phyloP scores from a whole-genome alignment of 2,888 invertebrate genomes.

The Lamellibrachia columna region DNA sequence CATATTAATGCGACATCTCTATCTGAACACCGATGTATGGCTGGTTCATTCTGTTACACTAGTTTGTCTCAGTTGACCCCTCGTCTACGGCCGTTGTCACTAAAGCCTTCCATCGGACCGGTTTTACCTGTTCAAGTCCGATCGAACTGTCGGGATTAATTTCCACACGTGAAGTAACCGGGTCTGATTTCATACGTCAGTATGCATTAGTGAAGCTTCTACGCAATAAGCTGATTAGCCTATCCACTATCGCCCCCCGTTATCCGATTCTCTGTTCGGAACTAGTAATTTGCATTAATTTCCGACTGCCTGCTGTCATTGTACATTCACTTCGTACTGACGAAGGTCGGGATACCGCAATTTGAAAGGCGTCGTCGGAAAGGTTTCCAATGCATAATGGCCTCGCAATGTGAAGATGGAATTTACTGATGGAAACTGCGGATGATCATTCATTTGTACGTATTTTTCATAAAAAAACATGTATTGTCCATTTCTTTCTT shows the following conservation, averaged over 20 bases:
- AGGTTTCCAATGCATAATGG: no score
- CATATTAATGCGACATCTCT: no score
- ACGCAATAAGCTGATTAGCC: background rate
- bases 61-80: background rate
- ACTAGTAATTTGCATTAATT: background rate
- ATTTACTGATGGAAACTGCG: no score
- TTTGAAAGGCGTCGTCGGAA: no score
- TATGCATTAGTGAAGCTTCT: background rate
- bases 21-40: no score
- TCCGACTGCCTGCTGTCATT: background rate
- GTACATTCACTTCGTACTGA: background rate
- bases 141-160: background rate
- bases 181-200: background rate
- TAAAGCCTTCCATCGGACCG: background rate
- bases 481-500: no score
- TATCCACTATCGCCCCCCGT: background rate
- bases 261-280: background rate
- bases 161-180: background rate
- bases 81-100: background rate
- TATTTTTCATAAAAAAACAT: no score
- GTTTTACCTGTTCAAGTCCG: background rate
- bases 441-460: no score
- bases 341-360: no score
- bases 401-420: no score
- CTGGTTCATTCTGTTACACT: background rate